Percentiles rank a stretch among this genome's conserved stretches.
Conservation (phyloP, 2,888 invertebrate species). For the Allygus modestus region DNA sequence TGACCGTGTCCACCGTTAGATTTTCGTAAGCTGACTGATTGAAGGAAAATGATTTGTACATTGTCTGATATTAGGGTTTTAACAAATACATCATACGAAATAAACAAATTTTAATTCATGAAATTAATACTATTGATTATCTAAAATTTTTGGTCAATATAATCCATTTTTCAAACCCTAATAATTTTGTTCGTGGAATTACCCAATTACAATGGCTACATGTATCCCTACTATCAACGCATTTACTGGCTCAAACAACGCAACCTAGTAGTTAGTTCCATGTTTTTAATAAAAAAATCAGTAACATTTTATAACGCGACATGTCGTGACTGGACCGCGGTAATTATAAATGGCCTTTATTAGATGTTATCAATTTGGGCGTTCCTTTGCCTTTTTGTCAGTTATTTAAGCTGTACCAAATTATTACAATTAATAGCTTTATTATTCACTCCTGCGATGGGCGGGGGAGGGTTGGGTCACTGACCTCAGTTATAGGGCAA, state of each 20-base stretch:
- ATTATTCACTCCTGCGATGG: not conserved
- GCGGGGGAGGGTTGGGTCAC: not conserved
- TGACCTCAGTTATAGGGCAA: slow-evolving; percentile 26
- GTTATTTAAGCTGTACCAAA: not conserved
- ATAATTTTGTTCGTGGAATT: too few species aligned
- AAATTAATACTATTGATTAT: too few species aligned
- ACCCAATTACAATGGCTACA: too few species aligned
- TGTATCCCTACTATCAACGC: too few species aligned
- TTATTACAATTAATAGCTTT: not conserved
- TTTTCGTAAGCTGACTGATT: too few species aligned
- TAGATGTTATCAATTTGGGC: not conserved
- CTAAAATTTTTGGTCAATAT: too few species aligned
- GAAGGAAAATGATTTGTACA: too few species aligned
- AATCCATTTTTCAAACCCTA: too few species aligned
- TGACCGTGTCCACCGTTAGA: too few species aligned
- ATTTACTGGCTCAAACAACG: not conserved
- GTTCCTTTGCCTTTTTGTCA: not conserved
- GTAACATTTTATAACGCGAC: slow-evolving; percentile 16
- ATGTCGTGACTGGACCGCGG: not conserved
- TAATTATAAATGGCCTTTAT: not conserved
- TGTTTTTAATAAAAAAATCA: not conserved
- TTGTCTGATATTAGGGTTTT: too few species aligned
- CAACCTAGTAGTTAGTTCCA: not conserved
- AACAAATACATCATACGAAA: too few species aligned
- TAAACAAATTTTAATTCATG: too few species aligned